These are phyloP conservation scores for Phoebastria nigripes DNA, from an alignment of 2,797 vertebrate genomes.

Conservation along the genomic window DNA sequence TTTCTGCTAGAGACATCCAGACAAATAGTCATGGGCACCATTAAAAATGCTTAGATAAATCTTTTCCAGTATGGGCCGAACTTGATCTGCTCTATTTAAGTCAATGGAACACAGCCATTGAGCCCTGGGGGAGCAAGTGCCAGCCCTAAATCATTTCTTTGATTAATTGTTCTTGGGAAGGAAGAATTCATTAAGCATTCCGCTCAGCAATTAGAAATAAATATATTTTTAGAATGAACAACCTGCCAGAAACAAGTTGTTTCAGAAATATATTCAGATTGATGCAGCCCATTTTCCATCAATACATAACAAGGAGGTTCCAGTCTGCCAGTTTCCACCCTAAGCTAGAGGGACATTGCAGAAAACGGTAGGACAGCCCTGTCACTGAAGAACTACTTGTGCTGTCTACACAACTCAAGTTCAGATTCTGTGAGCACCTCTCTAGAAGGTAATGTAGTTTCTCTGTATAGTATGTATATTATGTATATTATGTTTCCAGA, in stretches of 20 bases:
- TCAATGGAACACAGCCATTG: slow-evolving; percentile 45
- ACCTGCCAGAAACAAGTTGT: slow-evolving; percentile 63
- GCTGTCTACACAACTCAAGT: not conserved
- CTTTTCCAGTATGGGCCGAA: not conserved
- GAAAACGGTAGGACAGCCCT: not conserved
- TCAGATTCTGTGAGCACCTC: not conserved
- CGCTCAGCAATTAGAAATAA: slow-evolving; percentile 58
- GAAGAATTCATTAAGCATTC: slow-evolving; percentile 65
- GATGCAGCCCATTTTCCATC: slow-evolving; percentile 42
- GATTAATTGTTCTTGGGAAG: slow-evolving; percentile 64
- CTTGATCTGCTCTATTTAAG: slow-evolving; percentile 26
- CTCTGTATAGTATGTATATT: not conserved
- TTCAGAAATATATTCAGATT: slow-evolving; percentile 41
- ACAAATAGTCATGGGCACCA: not conserved
- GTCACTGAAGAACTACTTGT: not conserved
- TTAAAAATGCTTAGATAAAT: slow-evolving; percentile 1
- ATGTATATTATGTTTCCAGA: not conserved
- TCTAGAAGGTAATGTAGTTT: not conserved
- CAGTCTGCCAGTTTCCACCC: not conserved
- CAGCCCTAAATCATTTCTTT: slow-evolving; percentile 47
- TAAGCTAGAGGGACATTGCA: not conserved
- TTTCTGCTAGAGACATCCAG: not conserved
- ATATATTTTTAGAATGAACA: slow-evolving; percentile 61
- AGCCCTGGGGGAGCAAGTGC: slow-evolving; percentile 34
- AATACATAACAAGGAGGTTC: not conserved